Base-by-base conservation (phyloP, 1,140 invertebrate species). In the Tribolium castaneum region DNA sequence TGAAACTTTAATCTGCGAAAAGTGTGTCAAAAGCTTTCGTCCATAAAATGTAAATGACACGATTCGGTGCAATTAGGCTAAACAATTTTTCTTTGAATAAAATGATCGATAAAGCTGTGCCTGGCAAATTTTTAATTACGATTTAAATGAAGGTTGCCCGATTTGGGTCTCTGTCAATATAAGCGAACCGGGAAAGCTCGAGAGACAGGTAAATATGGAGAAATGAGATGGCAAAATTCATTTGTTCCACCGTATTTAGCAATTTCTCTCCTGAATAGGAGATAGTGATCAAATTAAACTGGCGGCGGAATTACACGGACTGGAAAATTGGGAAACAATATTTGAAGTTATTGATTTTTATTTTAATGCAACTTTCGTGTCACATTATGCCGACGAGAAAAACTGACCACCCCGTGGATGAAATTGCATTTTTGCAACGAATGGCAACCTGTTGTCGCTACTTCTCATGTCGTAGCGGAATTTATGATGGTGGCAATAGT, bases 401-500 rank as follows among this genome's bases (percentile, higher is more conserved):
- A 30, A 30, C 1, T 30, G 25, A 30, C 16, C 16, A 19, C 16
- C 16, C 1, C 25, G 25, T 3, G 3, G 6, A 30, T 30, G 0
- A 52, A 1, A 3, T 52, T 52, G 13, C 14, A 7, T 12, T 52
- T 52, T 52, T 52, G n/a, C 13, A 19, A 22, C 30, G 7, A 45
- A n/a, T 10, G 39, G 39, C n/a, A 30, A 59, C 54, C 54, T 59
- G 54, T 59, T 59, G 54, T 59, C 2, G 54, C 54, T 30, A 59
- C 54, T 59, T 30, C 54, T 25, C 22, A 19, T 12, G 13, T 25
- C 10, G 54, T 59, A 59, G 10, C 25, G 25, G 25, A 59, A 25
- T 59, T 59, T 59, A 59, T 59, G 54, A 19, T 59, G 54, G 54
- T 59, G 19, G 19, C 52, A 59, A 19, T 59, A 9, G 54, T 59